Base-by-base conservation (phyloP, 1,140 invertebrate species). In the Coelopa frigida region DNA sequence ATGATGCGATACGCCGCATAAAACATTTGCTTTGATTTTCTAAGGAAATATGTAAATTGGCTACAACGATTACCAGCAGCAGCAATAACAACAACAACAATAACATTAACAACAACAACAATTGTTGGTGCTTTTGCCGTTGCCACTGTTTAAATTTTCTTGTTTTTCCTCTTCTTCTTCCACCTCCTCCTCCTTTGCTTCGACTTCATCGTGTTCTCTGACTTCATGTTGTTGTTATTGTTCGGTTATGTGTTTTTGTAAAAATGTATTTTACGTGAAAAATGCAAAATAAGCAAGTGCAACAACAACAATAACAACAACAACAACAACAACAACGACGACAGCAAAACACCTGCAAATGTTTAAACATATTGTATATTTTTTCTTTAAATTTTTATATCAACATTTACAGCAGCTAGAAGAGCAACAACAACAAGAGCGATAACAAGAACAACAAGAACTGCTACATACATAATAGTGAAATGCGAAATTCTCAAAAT, bases 1-100 rank as follows among this genome's bases (percentile, higher is more conserved):
- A 29, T 26, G 40, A 42, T 42, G 40, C 40, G 40, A 42, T 42
- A 42, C 40, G 40, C 40, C 32, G 40, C 40, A 42, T 42, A 29
- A 42, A 29, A 42, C 24, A 42, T 42, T 42, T 29, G 40, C 40
- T 42, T 42, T 29, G 40, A 42, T 26, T 27, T 42, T 39, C 40
- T 42, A 42, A 29, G 21, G 32, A 29, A 42, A 42, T 42, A 42
- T 42, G 14, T 42, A 42, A 42, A 42, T 42, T 42, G 23, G 20
- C 27, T 41, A 26, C 39, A 41, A 37, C 37, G 11, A 5, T 14
- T 22, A 40, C 15, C 22, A 20, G 15, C 32, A 7, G 15, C 33
- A 24, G 15, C 21, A 17, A 42, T 7, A 42, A 6, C 7, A 29
- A 44, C 14, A 36, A 23, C 15, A 45, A n/a, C 44, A 35, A 37